Evolutionary conservation across 2,113 vertebrate genomes (phyloP).

Genomic region (Bufo gargarizans): DNA sequence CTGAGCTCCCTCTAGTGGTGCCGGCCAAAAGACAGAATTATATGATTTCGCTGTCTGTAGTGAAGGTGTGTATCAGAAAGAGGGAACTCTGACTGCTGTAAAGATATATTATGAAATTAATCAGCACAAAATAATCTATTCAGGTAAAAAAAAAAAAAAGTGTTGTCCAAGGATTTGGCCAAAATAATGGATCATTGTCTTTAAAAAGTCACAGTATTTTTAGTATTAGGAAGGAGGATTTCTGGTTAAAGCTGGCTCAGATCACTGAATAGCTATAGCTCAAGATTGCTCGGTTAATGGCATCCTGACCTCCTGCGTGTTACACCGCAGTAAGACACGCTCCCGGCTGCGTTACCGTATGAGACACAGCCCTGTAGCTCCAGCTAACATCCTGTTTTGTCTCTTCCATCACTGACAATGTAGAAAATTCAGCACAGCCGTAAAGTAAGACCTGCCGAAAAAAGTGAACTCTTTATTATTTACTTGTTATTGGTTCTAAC

Average conservation of each 20-base stretch:
- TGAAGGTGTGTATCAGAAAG: too few species aligned
- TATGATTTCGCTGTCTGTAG: neutral
- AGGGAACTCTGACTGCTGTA: too few species aligned
- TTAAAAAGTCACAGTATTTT: neutral
- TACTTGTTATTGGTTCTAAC: neutral
- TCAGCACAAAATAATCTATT: too few species aligned
- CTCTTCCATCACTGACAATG: neutral
- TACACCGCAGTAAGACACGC: slow-evolving; percentile 1
- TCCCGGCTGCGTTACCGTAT: neutral
- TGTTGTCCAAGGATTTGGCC: too few species aligned
- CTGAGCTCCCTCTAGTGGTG: neutral
- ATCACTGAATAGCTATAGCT: too few species aligned
- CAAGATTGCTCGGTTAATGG: neutral
- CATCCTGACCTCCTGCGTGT: slow-evolving; percentile 3
- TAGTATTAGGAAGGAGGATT: neutral
- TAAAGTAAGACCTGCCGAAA: neutral
- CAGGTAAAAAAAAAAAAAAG: too few species aligned
- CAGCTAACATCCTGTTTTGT: neutral
- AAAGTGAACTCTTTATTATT: neutral
- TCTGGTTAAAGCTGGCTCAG: neutral
- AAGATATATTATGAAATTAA: too few species aligned
- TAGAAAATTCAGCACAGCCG: neutral
- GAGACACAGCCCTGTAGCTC: neutral
- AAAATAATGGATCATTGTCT: neutral
- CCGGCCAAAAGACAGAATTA: neutral